A percentile compares a stretch with the other conserved stretches of the same genome.
These are phyloP conservation scores for Torymus texanus DNA, from an alignment of 2,888 invertebrate species.

Conservation along the genomic window DNA sequence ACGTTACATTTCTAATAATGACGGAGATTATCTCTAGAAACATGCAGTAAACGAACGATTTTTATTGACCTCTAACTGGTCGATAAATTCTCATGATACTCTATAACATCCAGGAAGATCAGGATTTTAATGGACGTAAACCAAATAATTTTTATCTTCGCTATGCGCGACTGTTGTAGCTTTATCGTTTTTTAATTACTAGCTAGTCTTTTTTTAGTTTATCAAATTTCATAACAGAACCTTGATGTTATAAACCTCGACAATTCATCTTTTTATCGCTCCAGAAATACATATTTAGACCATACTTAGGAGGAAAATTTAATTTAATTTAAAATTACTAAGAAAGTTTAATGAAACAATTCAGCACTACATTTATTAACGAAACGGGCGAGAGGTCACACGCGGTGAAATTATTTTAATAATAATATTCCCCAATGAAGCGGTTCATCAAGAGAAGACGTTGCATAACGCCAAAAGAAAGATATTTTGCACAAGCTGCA, in stretches of 20 bases:
- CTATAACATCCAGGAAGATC: background rate
- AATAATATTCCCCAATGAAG: slow-evolving; percentile 20
- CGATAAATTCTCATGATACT: slow-evolving; percentile 18
- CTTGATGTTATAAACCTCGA: too few species aligned
- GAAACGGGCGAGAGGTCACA: background rate
- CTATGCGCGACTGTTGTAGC: too few species aligned
- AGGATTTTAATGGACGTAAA: background rate
- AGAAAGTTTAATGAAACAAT: slow-evolving; percentile 36
- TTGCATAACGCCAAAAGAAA: slow-evolving; percentile 11
- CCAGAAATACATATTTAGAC: too few species aligned
- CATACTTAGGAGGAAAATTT: slow-evolving; percentile 4
- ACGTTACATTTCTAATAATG: slow-evolving; percentile 14
- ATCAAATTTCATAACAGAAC: too few species aligned
- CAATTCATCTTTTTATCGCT: too few species aligned
- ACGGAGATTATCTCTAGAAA: slow-evolving; percentile 6
- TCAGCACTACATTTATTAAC: slow-evolving; percentile 12
- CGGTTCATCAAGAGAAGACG: slow-evolving; percentile 36
- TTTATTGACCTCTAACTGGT: slow-evolving; percentile 33
- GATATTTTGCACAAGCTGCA: slow-evolving; percentile 3
- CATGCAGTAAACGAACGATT: slow-evolving; percentile 2
- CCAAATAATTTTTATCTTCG: too few species aligned
- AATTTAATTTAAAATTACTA: slow-evolving; percentile 25
- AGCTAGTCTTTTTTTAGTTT: too few species aligned
- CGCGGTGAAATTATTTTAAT: slow-evolving; percentile 32
- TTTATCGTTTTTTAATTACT: too few species aligned